Percentiles rank a stretch among this genome's conserved stretches.
Conservation (phyloP, 2,797 vertebrate genomes). For the Mormyrops boulengeri region DNA sequence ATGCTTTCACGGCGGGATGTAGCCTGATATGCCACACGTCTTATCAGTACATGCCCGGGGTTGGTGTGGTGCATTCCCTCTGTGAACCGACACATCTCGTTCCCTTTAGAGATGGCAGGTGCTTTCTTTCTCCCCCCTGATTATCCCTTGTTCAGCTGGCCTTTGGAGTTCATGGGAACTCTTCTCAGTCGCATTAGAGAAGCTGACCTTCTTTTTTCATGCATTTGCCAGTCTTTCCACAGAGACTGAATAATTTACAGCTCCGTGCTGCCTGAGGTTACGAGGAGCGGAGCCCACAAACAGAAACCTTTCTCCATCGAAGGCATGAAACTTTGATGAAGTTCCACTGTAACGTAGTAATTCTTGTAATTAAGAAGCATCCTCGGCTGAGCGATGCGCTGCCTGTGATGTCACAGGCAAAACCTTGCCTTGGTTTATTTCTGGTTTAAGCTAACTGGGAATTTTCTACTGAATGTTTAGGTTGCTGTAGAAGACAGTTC, state of each 20-base stretch:
- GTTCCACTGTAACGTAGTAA: slow-evolving; percentile 51
- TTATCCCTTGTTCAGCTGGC: not conserved
- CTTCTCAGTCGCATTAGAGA: not conserved
- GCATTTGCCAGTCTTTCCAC: slow-evolving; percentile 14
- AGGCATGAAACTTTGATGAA: slow-evolving; percentile 60
- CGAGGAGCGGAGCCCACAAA: slow-evolving; percentile 44
- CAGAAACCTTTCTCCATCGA: slow-evolving; percentile 33
- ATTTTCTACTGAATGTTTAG: not conserved
- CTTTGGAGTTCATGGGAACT: slow-evolving; percentile 9
- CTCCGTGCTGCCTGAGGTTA: slow-evolving; percentile 25
- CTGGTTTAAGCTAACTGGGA: not conserved
- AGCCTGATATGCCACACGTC: not conserved
- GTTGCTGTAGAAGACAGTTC: not conserved
- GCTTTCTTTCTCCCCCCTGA: not conserved
- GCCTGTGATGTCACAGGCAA: not conserved
- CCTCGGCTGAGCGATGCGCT: slow-evolving; percentile 29
- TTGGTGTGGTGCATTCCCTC: not conserved
- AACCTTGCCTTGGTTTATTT: not conserved
- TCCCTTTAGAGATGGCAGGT: not conserved
- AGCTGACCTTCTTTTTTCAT: slow-evolving; percentile 2
- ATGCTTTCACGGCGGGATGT: not conserved
- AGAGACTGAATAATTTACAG: slow-evolving; percentile 65
- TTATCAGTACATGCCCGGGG: not conserved
- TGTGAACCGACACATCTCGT: not conserved
- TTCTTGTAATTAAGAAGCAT: slow-evolving; percentile 43